Evolutionary conservation across 2,797 vertebrate genomes (phyloP).

Genomic region (Arnoldichthys spilopterus): DNA sequence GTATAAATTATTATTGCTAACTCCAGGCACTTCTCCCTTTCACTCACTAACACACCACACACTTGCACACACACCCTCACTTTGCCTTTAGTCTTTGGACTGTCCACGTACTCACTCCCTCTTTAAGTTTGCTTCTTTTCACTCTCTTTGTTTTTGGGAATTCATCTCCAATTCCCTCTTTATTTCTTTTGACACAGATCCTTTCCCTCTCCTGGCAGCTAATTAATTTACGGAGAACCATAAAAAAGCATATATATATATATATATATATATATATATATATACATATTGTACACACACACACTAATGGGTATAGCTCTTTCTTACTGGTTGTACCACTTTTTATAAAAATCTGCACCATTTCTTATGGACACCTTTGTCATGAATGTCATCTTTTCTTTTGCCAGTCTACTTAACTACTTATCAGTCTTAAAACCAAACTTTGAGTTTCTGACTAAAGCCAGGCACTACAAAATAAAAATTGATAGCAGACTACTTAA

Average conservation of each 20-base stretch:
- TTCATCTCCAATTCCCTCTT: conserved; percentile 66
- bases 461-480: neutral
- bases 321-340: no score
- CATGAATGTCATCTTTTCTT: conserved; percentile 9
- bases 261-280: no score
- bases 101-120: conserved; percentile 60
- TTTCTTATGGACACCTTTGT: neutral
- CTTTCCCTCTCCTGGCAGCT: conserved; percentile 22
- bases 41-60: conserved; percentile 45
- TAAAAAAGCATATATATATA: conserved; percentile 45
- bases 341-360: neutral
- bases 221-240: conserved; percentile 48
- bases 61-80: conserved; percentile 24
- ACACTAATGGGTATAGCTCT: no score
- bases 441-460: neutral
- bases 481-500: neutral
- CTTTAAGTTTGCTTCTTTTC: conserved; percentile 31
- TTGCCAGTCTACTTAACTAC: neutral
- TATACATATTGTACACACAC: no score
- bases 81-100: conserved; percentile 64
- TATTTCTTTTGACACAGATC: conserved; percentile 64
- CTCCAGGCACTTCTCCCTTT: conserved; percentile 82
- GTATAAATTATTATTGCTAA: conserved; percentile 91
- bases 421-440: neutral
- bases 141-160: conserved; percentile 42